phyloP scores from a whole-genome alignment of 2,888 invertebrate genomes.

The Oxycera nigricornis region DNA sequence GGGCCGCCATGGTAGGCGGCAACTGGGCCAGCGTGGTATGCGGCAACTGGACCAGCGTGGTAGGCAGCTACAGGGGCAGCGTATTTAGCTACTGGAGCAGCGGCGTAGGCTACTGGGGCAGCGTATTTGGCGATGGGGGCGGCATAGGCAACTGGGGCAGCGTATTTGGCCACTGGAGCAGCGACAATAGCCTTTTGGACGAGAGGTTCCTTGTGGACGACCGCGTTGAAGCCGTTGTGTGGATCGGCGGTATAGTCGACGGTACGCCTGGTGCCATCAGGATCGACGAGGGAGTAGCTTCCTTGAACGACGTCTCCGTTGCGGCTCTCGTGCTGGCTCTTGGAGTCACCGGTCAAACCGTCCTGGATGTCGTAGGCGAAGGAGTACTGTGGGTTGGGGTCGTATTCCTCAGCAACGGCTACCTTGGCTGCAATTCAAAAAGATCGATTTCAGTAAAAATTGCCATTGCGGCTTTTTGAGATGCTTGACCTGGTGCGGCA shows the following conservation, averaged over 20 bases:
- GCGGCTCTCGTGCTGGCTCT: slow-evolving; percentile 69
- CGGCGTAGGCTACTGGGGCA: slow-evolving; percentile 13
- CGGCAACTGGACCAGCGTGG: slow-evolving; percentile 54
- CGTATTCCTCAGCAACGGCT: slow-evolving; percentile 58
- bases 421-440: not conserved
- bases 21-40: slow-evolving; percentile 51
- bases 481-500: slow-evolving; percentile 40
- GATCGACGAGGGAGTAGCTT: slow-evolving; percentile 64
- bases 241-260: slow-evolving; percentile 68
- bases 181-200: slow-evolving; percentile 53
- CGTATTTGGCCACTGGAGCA: slow-evolving; percentile 44
- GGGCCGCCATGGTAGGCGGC: slow-evolving; percentile 11
- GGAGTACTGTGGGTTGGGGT: slow-evolving; percentile 62
- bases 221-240: slow-evolving; percentile 62
- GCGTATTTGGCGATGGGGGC: slow-evolving; percentile 25
- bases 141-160: slow-evolving; percentile 40
- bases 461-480: not conserved
- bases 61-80: slow-evolving; percentile 52
- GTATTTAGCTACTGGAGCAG: slow-evolving; percentile 3
- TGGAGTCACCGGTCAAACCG: slow-evolving; percentile 63
- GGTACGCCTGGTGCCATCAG: slow-evolving; percentile 70
- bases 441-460: not conserved
- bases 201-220: slow-evolving; percentile 59
- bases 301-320: slow-evolving; percentile 70
- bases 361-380: slow-evolving; percentile 65